Evolutionary conservation across 2,113 vertebrate species (phyloP), one percentile per base, ranked within the genome.

Genomic region (Anarhynchus alexandrinus): DNA sequence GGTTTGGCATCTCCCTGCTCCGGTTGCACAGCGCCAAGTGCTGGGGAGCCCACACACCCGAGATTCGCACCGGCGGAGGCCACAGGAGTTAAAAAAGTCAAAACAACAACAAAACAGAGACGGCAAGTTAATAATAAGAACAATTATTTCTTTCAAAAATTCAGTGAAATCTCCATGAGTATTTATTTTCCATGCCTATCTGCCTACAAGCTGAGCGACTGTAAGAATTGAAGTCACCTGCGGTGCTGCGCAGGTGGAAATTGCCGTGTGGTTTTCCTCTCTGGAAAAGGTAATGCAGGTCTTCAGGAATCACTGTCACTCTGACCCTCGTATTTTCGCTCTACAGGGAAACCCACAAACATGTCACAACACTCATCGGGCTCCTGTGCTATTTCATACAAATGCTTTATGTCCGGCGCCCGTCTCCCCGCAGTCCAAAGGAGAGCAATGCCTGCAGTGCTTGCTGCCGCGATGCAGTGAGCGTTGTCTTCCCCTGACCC

Each of bases 401-500:
- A 21, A 15, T 0, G 15, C 1, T 36, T 25, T 38, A 61, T 34
- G 71, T 3, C 65, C 30, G 19, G 8, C 8, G 47, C 27, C 1
- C 0, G 29, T 4, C 18, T 54, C 38, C 29, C n/a, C 14, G 1
- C 3, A 5, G 36, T 4, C 54, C 14, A 29, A 1, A 25, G 54
- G 25, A 36, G 21, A 66, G 34, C 4, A 5, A 21, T 30, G 27
- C 15, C 59, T 29, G n/a, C 36, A 1, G 43, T 1, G 17, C 26
- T 49, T 1, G 0, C 69, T 11, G 42, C 49, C 3, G 38, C 6
- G 6, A 1, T 1, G 1, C 1, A 13, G 1, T 8, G 5, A 69
- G 25, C 1, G 1, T 8, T 7, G 8, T 5, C 45, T 15, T 13
- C 25, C 25, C 17, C 4, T 6, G 7, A 18, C 10, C 26, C 26